These are phyloP conservation scores for Lucilia cuprina DNA, from an alignment of 1,140 invertebrate genomes.

Conservation along the genomic window DNA sequence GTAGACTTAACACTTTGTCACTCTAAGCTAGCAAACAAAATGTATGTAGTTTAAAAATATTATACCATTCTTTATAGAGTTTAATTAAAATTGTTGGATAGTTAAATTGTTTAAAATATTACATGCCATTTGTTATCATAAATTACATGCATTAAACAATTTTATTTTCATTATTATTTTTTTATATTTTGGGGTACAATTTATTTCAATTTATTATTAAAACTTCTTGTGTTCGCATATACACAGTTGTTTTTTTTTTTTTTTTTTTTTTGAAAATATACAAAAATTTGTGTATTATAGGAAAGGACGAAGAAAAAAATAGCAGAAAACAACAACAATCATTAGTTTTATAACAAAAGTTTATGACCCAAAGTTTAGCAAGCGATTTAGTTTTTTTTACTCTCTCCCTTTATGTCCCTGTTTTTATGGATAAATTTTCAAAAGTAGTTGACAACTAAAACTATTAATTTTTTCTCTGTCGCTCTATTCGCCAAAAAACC, in stretches of 20 bases:
- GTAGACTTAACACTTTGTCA: too few species aligned
- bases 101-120: constrained; percentile 9
- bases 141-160: background rate
- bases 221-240: background rate
- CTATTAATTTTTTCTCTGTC: too few species aligned
- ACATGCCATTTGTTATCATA: constrained; percentile 2
- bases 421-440: too few species aligned
- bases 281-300: background rate
- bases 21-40: too few species aligned
- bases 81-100: background rate
- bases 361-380: background rate
- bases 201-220: background rate
- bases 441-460: too few species aligned
- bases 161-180: background rate
- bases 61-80: background rate
- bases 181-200: background rate
- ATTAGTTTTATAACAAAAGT: background rate
- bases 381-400: background rate
- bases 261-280: background rate
- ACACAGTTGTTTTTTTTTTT: background rate
- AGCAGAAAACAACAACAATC: background rate
- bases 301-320: background rate
- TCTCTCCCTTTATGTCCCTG: too few species aligned
- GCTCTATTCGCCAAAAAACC: too few species aligned
- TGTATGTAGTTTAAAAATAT: too few species aligned